A percentile compares a stretch with the other conserved stretches of the same genome.
phyloP scores from a whole-genome alignment of 1,140 invertebrate genomes.

The Neodiprion virginianus region DNA sequence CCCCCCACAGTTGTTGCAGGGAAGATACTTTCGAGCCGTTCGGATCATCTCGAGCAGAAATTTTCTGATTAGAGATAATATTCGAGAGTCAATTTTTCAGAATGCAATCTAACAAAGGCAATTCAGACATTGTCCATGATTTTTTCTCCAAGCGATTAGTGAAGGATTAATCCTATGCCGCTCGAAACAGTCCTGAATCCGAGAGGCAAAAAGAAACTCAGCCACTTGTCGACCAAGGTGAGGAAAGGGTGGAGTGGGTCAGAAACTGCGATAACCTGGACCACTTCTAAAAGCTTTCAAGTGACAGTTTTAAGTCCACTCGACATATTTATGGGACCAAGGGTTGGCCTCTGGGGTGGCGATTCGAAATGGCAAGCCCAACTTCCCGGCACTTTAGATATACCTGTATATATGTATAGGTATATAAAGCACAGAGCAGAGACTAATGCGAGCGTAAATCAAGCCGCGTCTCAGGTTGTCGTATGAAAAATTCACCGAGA shows the following conservation, averaged over 20 bases:
- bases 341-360: background rate
- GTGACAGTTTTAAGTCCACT: conserved; percentile 12
- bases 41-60: background rate
- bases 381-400: background rate
- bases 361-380: background rate
- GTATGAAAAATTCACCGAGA: background rate
- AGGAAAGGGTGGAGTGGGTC: background rate
- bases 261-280: background rate
- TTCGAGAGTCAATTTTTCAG: background rate
- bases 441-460: conserved; percentile 2
- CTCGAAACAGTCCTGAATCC: background rate
- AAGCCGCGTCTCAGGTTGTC: background rate
- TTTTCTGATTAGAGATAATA: background rate
- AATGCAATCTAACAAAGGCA: background rate
- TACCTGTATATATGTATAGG: background rate
- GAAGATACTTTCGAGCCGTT: background rate
- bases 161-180: background rate
- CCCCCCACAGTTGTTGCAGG: too few relatives aligned
- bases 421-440: background rate
- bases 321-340: conserved; percentile 11
- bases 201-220: background rate
- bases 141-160: background rate
- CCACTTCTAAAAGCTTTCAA: conserved; percentile 15
- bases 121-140: background rate
- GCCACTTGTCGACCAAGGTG: background rate